Base-by-base conservation (phyloP, 2,113 vertebrate genomes). In the Colossoma macropomum region DNA sequence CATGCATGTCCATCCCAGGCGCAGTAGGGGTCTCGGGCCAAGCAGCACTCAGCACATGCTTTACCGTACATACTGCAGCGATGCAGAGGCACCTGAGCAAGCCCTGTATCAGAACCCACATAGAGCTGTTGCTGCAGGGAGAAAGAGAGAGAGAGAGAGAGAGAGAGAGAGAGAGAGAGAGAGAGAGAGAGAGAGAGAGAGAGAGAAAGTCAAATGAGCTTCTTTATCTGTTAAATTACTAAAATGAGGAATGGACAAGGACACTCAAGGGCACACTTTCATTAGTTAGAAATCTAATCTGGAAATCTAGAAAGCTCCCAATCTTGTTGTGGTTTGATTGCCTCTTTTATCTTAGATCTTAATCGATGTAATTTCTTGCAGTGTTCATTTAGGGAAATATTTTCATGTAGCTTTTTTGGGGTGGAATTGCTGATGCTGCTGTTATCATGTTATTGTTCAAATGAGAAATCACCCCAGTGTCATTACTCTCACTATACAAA, bases 11-110 rank as follows among this genome's bases (percentile, higher is more conserved):
- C 98, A 0, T 99, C 97, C 98, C 98, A 99, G 84, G 97, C 98
- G 0, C 98, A 99, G 88, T 99, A 99, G 0, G 98, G 98, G 86
- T 99, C 98, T 21, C 97, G 92, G n/a, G 98, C 97, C 86, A 99
- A 92, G 89, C 98, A 99, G 94, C 98, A 99, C 88, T 99, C 98
- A 0, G 96, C 97, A 0, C 97, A 99, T 56, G 95, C 98, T 83
- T 96, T 98, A 71, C 98, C 98, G 0, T 97, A 98, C 90, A 96
- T 94, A 0, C 95, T 77, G 23, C 98, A 99, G 91, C 97, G 97
- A 85, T 99, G 96, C 81, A 99, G 91, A 4, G 97, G 93, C 82
- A 99, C 94, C 94, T 99, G 98, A 34, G 95, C 95, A 60, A 99
- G 89, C 0, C 95, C 96, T 0, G 92, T 94, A 79, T 93, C 88